Conservation (phyloP, 2,888 invertebrate genomes). For the Sarcophaga carnaria region DNA sequence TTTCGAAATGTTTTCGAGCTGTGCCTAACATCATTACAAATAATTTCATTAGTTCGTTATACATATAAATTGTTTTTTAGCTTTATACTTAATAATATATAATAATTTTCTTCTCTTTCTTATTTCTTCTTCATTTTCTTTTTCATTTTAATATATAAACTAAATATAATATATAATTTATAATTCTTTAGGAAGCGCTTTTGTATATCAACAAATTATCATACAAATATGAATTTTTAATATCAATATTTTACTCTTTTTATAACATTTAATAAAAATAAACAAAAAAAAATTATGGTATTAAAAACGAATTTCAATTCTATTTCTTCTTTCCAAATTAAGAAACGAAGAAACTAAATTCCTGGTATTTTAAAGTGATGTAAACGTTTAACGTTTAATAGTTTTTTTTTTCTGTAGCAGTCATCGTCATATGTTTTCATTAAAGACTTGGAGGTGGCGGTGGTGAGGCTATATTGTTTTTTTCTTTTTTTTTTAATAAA, state of each 20-base stretch:
- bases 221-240: constrained; percentile 21
- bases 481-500: constrained; percentile 21
- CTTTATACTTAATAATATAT: not conserved
- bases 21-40: not conserved
- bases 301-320: not conserved
- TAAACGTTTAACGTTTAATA: not conserved
- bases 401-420: constrained; percentile 18
- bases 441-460: constrained; percentile 65
- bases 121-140: constrained; percentile 2
- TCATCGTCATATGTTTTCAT: constrained; percentile 24
- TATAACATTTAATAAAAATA: not conserved
- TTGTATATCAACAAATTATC: constrained; percentile 65
- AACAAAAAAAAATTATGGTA: not conserved
- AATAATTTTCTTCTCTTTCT: not conserved
- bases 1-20: not conserved
- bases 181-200: constrained; percentile 67
- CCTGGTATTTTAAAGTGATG: not conserved
- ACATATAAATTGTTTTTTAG: constrained; percentile 6
- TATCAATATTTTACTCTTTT: constrained; percentile 32
- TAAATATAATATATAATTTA: constrained; percentile 50
- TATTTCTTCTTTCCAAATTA: constrained; percentile 6
- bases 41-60: constrained; percentile 7
- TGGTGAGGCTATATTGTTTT: constrained; percentile 29
- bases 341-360: constrained; percentile 12
- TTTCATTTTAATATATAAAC: constrained; percentile 16